Percentiles rank a stretch among this genome's conserved stretches.
These are phyloP conservation scores for Clanis bilineata DNA, from an alignment of 2,888 invertebrate species.

Conservation along the genomic window DNA sequence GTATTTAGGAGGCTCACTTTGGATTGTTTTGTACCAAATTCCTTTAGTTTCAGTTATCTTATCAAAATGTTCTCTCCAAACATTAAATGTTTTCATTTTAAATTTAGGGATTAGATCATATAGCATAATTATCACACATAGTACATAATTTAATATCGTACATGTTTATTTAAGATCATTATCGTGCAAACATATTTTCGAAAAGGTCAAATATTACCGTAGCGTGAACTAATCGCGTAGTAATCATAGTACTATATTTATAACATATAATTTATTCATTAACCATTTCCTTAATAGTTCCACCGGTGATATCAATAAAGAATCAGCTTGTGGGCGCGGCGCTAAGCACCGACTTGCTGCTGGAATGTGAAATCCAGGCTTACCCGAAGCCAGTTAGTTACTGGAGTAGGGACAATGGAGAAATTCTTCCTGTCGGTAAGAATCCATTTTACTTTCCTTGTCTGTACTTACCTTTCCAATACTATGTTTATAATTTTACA, in stretches of 20 bases:
- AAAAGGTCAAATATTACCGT: too few relatives aligned
- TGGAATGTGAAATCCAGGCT: slow-evolving; percentile 93
- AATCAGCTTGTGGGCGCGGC: slow-evolving; percentile 92
- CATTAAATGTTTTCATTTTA: too few relatives aligned
- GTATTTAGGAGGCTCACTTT: too few relatives aligned
- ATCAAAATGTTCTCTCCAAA: too few relatives aligned
- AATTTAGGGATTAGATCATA: too few relatives aligned
- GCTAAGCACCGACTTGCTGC: slow-evolving; percentile 86
- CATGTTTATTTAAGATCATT: too few relatives aligned
- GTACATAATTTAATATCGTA: too few relatives aligned
- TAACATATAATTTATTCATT: background rate
- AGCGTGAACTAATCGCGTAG: too few relatives aligned
- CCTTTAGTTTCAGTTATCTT: too few relatives aligned
- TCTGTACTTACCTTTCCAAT: background rate
- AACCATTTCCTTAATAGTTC: slow-evolving; percentile 82
- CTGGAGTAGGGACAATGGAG: slow-evolving; percentile 89
- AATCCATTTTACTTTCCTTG: slow-evolving; percentile 17
- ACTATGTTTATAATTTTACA: background rate
- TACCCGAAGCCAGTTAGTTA: slow-evolving; percentile 94
- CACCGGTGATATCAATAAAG: slow-evolving; percentile 92
- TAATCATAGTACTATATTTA: background rate
- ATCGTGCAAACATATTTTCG: too few relatives aligned
- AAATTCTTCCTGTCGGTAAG: slow-evolving; percentile 89
- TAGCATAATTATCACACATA: too few relatives aligned
- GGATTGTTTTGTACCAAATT: too few relatives aligned